Evolutionary conservation across 1,140 invertebrate genomes (phyloP).

Genomic region (Saxidomus purpurata): DNA sequence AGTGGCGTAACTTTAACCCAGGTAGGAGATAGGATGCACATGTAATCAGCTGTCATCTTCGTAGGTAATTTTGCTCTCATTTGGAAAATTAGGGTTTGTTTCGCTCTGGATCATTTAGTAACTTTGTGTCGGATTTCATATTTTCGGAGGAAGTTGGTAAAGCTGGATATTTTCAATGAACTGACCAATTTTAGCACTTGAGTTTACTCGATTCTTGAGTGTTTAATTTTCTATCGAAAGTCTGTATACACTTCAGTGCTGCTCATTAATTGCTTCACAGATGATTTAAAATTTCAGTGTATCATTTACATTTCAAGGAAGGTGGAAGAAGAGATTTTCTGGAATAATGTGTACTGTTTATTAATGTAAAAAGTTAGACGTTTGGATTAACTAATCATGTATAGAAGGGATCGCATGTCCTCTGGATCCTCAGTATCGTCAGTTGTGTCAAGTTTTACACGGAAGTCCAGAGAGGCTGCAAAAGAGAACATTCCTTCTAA

Average conservation of each 20-base stretch:
- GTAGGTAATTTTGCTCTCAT: neutral
- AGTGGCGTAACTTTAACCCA: neutral
- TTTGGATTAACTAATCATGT: too few relatives aligned
- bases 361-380: too few relatives aligned
- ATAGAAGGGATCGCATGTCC: constrained; percentile 45
- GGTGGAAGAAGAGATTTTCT: too few relatives aligned
- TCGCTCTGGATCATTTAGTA: neutral
- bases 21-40: neutral
- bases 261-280: too few relatives aligned
- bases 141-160: neutral
- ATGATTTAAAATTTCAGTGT: too few relatives aligned
- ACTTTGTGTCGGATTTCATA: neutral
- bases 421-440: constrained; percentile 61
- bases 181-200: too few relatives aligned
- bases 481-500: constrained; percentile 58
- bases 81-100: neutral
- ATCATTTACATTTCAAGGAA: too few relatives aligned
- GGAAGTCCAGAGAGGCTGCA: constrained; percentile 44
- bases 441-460: constrained; percentile 56
- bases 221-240: too few relatives aligned
- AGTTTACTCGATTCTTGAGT: too few relatives aligned
- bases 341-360: too few relatives aligned
- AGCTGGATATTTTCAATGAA: neutral
- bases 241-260: too few relatives aligned
- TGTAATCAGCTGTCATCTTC: neutral